Base-by-base conservation (phyloP, 30 jellyfish, hydroid and myxozoan species). In the Catostylus mosaicus region DNA sequence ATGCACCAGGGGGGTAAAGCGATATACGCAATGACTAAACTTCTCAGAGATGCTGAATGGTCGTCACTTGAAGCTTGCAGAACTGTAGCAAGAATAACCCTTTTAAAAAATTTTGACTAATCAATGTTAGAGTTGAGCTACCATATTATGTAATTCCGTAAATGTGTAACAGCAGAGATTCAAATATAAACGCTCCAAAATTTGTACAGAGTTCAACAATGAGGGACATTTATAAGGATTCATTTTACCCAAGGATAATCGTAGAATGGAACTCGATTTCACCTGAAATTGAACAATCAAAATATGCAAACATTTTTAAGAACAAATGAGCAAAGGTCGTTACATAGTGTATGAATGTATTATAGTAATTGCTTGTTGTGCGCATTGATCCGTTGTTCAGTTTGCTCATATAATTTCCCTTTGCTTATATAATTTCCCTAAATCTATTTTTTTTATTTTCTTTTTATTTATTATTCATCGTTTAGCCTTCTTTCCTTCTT, bases 51-150 rank as follows among this genome's bases (percentile, higher is more conserved):
- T 72, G 72, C 46, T 47, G 72, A 72, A 48, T 72, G 84, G 84
- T 72, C 84, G 72, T 38, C 46, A 47, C 71, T 72, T 72, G 84
- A 40, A 72, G 71, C 84, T 47, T 43, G 84, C 40, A 72, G 84
- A 72, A n/a, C 84, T 38, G 71, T 72, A 72, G 71, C 69, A 26
- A 72, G 84, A 72, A 12, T 72, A 72, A 31, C 76, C 29, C 23
- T 64, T 64, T 64, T 27, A 64, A 47, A 10, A 64, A 64, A 64
- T 64, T 27, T 27, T 64, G 23, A 64, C 22, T 22, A 64, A 27
- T 11, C 77, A n/a, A 64, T 30, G 50, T 68, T 10, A 47, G 16
- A 5, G 26, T 68, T 20, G 71, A 72, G 22, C 70, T 72, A 72
- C 71, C 84, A 8, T 70, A 18, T 22, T 72, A 72, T 19, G 46